phyloP scores from a whole-genome alignment of 2,113 vertebrate genomes.

The Stictonetta naevosa region DNA sequence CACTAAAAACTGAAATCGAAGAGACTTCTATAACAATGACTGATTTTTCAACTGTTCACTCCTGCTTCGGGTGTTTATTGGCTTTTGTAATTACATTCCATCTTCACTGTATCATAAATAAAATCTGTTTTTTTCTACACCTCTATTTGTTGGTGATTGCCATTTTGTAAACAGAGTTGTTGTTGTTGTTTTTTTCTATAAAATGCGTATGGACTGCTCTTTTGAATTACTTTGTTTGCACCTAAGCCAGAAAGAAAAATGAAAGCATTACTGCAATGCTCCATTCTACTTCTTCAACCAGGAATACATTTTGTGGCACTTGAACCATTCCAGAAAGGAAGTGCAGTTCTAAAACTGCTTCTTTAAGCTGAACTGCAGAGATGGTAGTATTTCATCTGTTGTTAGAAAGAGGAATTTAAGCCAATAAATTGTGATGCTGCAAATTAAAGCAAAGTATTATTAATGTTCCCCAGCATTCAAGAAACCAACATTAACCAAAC shows the following conservation, averaged over 20 bases:
- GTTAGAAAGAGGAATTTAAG: background rate
- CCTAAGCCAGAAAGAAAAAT: background rate
- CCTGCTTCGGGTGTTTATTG: conserved; percentile 18
- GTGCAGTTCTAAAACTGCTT: background rate
- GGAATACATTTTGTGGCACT: background rate
- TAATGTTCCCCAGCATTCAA: background rate
- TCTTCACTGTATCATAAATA: conserved; percentile 51
- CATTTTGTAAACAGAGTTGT: background rate
- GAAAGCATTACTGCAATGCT: background rate
- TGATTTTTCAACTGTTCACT: background rate
- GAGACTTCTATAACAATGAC: background rate
- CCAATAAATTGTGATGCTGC: background rate
- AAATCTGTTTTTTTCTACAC: conserved; percentile 37
- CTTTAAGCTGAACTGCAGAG: background rate
- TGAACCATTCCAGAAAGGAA: background rate
- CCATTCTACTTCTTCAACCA: background rate
- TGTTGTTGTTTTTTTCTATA: background rate
- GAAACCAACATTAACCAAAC: background rate
- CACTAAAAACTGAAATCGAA: background rate
- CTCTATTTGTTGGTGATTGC: background rate
- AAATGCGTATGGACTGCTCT: background rate
- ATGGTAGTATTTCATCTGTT: background rate
- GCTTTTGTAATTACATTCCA: conserved; percentile 54
- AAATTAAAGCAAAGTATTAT: background rate
- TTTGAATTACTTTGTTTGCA: background rate